These are phyloP conservation scores for Fabriciana adippe DNA, from an alignment of 2,888 invertebrate species.

Conservation along the genomic window DNA sequence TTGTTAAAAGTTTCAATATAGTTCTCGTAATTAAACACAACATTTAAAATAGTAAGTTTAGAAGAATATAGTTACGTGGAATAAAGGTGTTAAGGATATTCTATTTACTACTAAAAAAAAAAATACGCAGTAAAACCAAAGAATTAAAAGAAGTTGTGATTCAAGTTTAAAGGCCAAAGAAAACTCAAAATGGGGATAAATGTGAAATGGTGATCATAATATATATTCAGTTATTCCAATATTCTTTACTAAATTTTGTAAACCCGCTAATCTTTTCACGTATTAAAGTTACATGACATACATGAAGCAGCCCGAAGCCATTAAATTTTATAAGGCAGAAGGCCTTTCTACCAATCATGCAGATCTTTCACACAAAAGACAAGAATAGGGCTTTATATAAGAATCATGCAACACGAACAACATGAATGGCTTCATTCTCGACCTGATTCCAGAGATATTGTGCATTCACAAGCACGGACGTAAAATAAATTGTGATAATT, in stretches of 20 bases:
- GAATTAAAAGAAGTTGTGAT: constrained; percentile 20
- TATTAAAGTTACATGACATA: constrained; percentile 41
- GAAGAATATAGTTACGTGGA: constrained; percentile 25
- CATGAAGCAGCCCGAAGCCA: constrained; percentile 74
- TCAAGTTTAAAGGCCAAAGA: constrained; percentile 14
- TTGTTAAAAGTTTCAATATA: constrained; percentile 27
- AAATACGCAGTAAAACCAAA: constrained; percentile 21
- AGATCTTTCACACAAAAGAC: constrained; percentile 69
- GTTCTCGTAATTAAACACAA: constrained; percentile 21
- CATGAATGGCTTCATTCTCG: constrained; percentile 77
- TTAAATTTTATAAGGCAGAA: constrained; percentile 68
- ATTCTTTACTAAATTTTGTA: constrained; percentile 17
- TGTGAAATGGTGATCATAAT: constrained; percentile 27
- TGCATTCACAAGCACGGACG: constrained; percentile 78
- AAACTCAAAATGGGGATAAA: constrained; percentile 26
- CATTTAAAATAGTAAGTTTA: constrained; percentile 19
- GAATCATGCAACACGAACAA: constrained; percentile 81
- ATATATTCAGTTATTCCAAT: constrained; percentile 3
- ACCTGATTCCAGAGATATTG: constrained; percentile 68
- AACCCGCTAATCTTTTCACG: constrained; percentile 22
- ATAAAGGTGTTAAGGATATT: constrained; percentile 1
- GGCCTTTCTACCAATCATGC: constrained; percentile 80
- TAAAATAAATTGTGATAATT: constrained; percentile 68
- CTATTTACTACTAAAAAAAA: constrained; percentile 24
- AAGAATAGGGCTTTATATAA: constrained; percentile 65